Evolutionary conservation across 2,888 invertebrate genomes (phyloP).

Genomic region (Amiota mariae): DNA sequence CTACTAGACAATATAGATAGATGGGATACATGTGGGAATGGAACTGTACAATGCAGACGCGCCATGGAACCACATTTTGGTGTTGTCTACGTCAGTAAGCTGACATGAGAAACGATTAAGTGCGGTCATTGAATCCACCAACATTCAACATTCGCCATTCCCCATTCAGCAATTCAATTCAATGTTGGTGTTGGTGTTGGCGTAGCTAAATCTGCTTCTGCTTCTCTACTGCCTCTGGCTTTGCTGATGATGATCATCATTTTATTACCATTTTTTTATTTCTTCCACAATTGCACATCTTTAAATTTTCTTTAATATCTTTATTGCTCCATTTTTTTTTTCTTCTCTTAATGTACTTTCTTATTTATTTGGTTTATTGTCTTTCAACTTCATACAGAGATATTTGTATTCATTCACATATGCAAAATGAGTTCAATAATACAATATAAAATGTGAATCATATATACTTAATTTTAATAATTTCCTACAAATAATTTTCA

Average conservation of each 20-base stretch:
- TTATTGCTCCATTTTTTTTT: neutral
- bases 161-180: no score
- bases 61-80: conserved; percentile 1
- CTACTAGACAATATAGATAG: no score
- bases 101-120: conserved; percentile 28
- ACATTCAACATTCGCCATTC: neutral
- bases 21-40: neutral
- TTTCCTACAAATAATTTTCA: neutral
- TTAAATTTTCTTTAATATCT: neutral
- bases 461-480: no score
- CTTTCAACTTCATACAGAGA: neutral
- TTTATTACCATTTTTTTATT: conserved; percentile 21
- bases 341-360: neutral
- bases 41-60: neutral
- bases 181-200: neutral
- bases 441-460: no score
- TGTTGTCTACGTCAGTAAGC: conserved; percentile 4
- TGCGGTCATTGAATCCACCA: conserved; percentile 26
- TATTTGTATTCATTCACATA: no score
- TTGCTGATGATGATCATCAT: neutral
- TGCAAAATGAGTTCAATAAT: no score
- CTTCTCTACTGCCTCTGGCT: neutral
- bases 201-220: neutral
- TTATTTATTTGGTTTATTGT: no score
- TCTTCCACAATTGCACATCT: neutral